Conservation (phyloP, 2,797 vertebrate species). For the Pangasius macronema region DNA sequence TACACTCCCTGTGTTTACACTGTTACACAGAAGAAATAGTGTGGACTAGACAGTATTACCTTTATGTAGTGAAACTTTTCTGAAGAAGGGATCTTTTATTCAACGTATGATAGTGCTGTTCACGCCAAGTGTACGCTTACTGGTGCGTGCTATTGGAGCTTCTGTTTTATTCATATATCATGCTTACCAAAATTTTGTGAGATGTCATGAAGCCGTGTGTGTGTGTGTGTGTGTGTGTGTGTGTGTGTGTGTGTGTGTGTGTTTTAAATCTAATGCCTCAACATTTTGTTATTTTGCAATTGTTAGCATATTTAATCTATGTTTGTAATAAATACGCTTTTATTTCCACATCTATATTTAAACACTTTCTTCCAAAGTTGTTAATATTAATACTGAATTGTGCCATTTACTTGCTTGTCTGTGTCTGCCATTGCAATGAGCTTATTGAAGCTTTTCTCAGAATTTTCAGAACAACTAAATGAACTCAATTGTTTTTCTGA, state of each 20-base stretch:
- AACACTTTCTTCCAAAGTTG: background rate
- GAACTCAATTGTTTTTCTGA: background rate
- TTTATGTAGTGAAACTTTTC: background rate
- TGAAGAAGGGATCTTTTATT: background rate
- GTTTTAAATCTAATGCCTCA: background rate
- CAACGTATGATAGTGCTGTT: background rate
- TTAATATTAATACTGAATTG: background rate
- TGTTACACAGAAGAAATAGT: background rate
- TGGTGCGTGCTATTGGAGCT: background rate
- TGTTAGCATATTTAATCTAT: background rate
- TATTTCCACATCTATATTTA: background rate
- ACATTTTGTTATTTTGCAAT: background rate
- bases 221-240: no score
- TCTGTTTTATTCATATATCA: background rate
- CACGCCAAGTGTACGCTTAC: background rate
- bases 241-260: no score
- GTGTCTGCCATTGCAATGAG: background rate
- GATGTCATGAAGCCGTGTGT: background rate
- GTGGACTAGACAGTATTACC: background rate
- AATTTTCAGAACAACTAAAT: constrained; percentile 3
- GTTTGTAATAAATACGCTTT: background rate
- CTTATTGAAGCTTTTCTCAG: background rate
- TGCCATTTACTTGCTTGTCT: background rate
- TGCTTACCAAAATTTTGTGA: background rate
- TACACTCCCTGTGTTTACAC: background rate